Evolutionary conservation across 2,888 invertebrate genomes (phyloP), one percentile per base, ranked within the genome.

Genomic region (Pristionchus exspectatus): DNA sequence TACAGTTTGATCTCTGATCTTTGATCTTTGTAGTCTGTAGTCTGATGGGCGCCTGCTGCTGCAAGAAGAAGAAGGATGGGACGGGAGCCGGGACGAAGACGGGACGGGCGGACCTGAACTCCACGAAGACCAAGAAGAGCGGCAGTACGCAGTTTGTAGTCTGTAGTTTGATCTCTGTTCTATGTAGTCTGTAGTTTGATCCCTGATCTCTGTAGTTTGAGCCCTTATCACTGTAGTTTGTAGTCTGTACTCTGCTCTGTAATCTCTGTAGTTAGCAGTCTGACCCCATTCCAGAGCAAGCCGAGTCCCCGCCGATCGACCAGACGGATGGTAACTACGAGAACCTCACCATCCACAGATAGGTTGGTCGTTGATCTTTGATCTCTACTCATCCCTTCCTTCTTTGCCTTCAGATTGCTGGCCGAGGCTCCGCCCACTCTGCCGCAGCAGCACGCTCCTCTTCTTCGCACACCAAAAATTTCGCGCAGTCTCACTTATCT

Each of bases 31-130:
- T 30, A 72, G 33, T 4, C 7, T 72, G 72, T 72, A 33, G 33
- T 72, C 18, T 77, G n/a, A 77, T 77, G 77, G 77, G 44, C 77
- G 44, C 77, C 24, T 77, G 77, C n/a, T 77, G 77, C 38, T 77
- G 77, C 77, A 77, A 77, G 77, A 38, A 77, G 77, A 44, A 44
- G 44, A 77, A 77, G 21, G 44, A 44, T 18, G 44, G 10, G 44
- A 44, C 18, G 72, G n/a, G n/a, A n/a, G 77, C 5, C 69, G 69
- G 69, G 7, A 69, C 18, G 44, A 77, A 21, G 21, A 44, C 14
- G 38, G 38, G 38, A 3, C 38, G 38, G 44, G 24, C 44, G 9
- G 77, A 74, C 1, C 16, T 44, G 44, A 77, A 44, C 77, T 77
- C 77, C 44, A 77, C 44, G 24, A 77, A 77, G 27, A 77, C 18